A percentile compares a stretch with the other conserved stretches of the same genome.
Evolutionary conservation across 2,888 invertebrate species (phyloP).

Genomic region (Tetrapedia diversipes): DNA sequence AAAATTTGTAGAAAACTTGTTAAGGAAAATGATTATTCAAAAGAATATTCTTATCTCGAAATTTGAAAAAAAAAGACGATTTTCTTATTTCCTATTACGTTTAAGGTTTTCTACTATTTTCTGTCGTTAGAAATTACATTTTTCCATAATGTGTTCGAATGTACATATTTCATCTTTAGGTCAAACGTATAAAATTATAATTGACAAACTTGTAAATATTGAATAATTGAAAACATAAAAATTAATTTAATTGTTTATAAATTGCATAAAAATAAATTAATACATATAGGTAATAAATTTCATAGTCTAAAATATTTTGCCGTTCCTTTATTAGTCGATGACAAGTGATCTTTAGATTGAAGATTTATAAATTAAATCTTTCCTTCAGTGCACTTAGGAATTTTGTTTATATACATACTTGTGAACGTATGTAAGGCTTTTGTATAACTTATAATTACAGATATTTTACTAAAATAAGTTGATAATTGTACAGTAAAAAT

Average conservation of each 20-base stretch:
- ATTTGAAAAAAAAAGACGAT: neutral
- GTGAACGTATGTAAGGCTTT: neutral
- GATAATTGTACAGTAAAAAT: neutral
- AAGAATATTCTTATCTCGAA: neutral
- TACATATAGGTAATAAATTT: neutral
- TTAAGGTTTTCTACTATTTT: neutral
- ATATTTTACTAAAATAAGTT: neutral
- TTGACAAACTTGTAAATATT: neutral
- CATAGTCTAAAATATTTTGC: neutral
- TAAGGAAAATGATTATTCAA: neutral
- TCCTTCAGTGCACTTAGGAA: neutral
- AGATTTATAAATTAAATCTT: neutral
- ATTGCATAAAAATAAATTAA: neutral
- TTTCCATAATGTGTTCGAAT: neutral
- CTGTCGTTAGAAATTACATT: constrained; percentile 2
- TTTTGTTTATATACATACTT: neutral
- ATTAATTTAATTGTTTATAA: neutral
- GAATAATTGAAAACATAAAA: neutral
- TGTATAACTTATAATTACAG: neutral
- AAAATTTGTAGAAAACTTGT: neutral
- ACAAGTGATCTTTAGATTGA: neutral
- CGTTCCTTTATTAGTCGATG: neutral
- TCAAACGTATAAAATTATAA: neutral
- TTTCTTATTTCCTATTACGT: neutral
- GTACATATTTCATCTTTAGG: neutral